Evolutionary conservation across 2,888 invertebrate genomes (phyloP), one percentile per base, ranked within the genome.

Genomic region (Plebejus anna): DNA sequence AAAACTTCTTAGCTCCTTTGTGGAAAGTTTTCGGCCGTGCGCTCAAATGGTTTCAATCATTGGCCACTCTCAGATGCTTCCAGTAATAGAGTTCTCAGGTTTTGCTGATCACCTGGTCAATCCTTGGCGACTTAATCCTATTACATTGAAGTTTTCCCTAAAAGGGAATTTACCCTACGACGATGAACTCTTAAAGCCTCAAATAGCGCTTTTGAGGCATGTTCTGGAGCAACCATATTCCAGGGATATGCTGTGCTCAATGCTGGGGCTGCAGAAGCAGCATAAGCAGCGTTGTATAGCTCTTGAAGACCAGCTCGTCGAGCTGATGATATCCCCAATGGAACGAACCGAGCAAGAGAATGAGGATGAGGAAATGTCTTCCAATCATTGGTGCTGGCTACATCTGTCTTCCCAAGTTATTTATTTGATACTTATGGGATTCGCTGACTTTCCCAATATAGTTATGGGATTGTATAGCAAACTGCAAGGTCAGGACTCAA

Each of bases 11-110:
- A 97, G 98, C 2, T 96, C 96, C 85, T 98, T 98, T 89, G 97
- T 98, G 4, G 98, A 98, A 86, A 98, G 98, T 89, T 99, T 99
- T 88, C 96, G 98, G 80, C 96, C 97, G 16, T 97, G 98, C 79
- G 98, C 99, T 0, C 98, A 99, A 94, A 99, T 99, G 98, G 97
- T 99, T 0, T 97, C 98, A 0, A 97, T 98, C 77, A 96, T 97
- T 80, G 98, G 98, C 0, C 97, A 98, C 82, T 96, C 97, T 0
- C 96, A 97, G 85, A 97, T 99, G 97, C 90, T 98, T 75, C 99
- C 99, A 0, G 97, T 99, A 22, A 98, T 99, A 0, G 98, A 99
- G 82, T 98, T 98, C 86, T 97, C 97, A 75, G 97, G 97, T 7
- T 98, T 98, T 87, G 97, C 97, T 0, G 98, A 98, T 88, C 97